These are phyloP conservation scores for Melanotaenia pygmaea DNA, from an alignment of 2,797 vertebrate genomes.

Conservation along the genomic window DNA sequence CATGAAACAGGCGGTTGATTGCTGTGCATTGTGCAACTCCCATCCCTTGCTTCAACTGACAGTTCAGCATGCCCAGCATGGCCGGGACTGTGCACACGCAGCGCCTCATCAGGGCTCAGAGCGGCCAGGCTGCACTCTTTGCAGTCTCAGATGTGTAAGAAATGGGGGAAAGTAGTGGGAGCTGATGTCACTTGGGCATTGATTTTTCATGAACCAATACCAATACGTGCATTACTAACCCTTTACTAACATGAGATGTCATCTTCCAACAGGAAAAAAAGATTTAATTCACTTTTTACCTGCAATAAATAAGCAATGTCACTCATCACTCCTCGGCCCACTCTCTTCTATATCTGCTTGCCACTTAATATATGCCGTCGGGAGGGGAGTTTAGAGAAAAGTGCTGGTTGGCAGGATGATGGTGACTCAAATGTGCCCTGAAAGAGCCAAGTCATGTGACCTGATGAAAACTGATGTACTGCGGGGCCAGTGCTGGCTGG, in stretches of 20 bases:
- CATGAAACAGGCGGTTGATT: slow-evolving; percentile 42
- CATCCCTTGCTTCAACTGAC: slow-evolving; percentile 60
- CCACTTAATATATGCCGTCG: slow-evolving; percentile 56
- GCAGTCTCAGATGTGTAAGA: slow-evolving; percentile 38
- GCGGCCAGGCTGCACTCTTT: slow-evolving; percentile 47
- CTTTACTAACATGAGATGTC: slow-evolving; percentile 76
- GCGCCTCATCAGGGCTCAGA: slow-evolving; percentile 73
- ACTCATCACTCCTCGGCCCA: slow-evolving; percentile 57
- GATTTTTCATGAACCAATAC: slow-evolving; percentile 46
- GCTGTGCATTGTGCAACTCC: slow-evolving; percentile 53
- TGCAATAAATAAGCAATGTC: slow-evolving; percentile 45
- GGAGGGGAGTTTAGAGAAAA: slow-evolving; percentile 53
- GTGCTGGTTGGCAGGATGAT: slow-evolving; percentile 51
- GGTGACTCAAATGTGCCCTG: slow-evolving; percentile 47
- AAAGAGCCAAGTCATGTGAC: slow-evolving; percentile 76
- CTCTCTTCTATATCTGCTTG: slow-evolving; percentile 58
- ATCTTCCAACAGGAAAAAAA: slow-evolving; percentile 78
- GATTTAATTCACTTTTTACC: slow-evolving; percentile 44
- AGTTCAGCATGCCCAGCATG: slow-evolving; percentile 76
- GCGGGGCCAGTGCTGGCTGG: slow-evolving; percentile 75
- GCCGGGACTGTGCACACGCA: slow-evolving; percentile 74
- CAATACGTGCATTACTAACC: slow-evolving; percentile 38
- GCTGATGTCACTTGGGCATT: slow-evolving; percentile 48
- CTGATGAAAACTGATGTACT: slow-evolving; percentile 76
- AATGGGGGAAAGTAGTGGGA: slow-evolving; percentile 23